Evolutionary conservation across 2,113 vertebrate species (phyloP), one percentile per base, ranked within the genome.

Genomic region (Amia ocellicauda): DNA sequence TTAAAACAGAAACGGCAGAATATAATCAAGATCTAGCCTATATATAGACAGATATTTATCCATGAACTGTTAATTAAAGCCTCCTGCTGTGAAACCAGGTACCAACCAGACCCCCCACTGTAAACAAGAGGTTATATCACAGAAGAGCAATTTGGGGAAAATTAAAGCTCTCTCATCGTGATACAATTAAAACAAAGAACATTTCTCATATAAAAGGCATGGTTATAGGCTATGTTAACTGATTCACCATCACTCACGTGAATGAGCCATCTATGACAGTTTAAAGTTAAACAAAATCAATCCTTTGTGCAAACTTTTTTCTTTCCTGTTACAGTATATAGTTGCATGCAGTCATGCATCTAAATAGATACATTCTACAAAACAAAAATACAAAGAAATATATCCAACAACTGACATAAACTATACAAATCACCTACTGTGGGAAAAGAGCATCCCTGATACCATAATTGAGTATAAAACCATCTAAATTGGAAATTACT

Each of bases 401-500:
- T 27, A 64, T n/a, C n/a, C n/a, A n/a, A 36, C 11, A 11, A 36
- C 62, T 72, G 63, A 70, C 53, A 73, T 72, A 77, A 63, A 69
- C 71, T 19, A 69, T 66, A 51, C 57, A 36, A 2, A 53, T 7
- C 11, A 36, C 40, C 65, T 23, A 68, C 51, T 22, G 60, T 62
- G 52, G 1, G 19, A 68, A 57, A 60, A 71, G 57, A 64, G 45
- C 31, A 74, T 74, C 69, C 72, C 47, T 49, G 64, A 54, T 75
- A 60, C 55, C 64, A 67, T 79, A 78, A 77, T 69, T 78, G 73
- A 54, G 62, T 60, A 58, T 73, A 75, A 85, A 79, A 70, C 43
- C 51, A 73, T 55, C 67, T 68, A 78, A 82, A 81, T 77, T 74
- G 42, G 76, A 78, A 68, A 80, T 80, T 55, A 72, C 70, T 69